phyloP scores from a whole-genome alignment of 2,888 invertebrate genomes.

The Euzetes globulus region DNA sequence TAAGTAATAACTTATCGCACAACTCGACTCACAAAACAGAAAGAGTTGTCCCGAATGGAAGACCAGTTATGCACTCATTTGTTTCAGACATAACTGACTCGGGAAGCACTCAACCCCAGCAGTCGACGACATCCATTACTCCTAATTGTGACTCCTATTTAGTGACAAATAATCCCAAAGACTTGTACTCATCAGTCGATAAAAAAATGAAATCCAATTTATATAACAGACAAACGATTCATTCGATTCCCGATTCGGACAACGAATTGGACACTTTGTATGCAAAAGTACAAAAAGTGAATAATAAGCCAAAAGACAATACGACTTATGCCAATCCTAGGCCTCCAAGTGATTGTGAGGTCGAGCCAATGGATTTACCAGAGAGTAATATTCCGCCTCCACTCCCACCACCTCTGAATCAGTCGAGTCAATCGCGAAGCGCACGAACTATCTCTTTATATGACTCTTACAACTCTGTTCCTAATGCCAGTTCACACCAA shows the following conservation, averaged over 20 bases:
- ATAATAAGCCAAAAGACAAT: background rate
- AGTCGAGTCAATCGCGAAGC: conserved; percentile 2
- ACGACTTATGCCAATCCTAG: background rate
- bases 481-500: conserved; percentile 14
- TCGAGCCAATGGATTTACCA: background rate
- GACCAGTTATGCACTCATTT: conserved; percentile 4
- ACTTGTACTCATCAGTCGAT: conserved; percentile 35
- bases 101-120: background rate
- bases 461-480: conserved; percentile 16
- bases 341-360: conserved; percentile 12
- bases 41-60: background rate
- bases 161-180: conserved; percentile 10
- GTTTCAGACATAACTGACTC: background rate
- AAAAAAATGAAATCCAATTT: conserved; percentile 31
- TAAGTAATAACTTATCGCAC: background rate
- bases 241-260: background rate
- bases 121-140: conserved; percentile 9
- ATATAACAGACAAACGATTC: conserved; percentile 24
- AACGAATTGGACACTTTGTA: conserved; percentile 29
- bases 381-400: conserved; percentile 34
- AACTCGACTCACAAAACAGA: background rate
- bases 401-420: conserved; percentile 33
- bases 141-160: conserved; percentile 20
- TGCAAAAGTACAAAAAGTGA: conserved; percentile 31
- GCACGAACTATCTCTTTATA: conserved; percentile 30